Evolutionary conservation across 1,140 invertebrate genomes (phyloP), one percentile per base, ranked within the genome.

Genomic region (Diuraphis noxia): DNA sequence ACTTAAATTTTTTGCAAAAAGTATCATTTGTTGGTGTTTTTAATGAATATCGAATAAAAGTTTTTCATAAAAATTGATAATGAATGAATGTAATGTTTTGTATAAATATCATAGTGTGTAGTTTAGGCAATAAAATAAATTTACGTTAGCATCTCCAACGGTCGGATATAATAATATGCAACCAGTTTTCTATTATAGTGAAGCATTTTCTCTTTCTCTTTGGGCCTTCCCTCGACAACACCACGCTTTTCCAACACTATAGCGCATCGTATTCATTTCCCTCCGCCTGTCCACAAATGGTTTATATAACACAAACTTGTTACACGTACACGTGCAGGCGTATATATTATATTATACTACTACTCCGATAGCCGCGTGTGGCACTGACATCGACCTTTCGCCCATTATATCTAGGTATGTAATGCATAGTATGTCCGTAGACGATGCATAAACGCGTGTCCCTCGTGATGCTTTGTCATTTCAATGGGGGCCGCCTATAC

Each of bases 241-340:
- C 38, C 38, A 40, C 23, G 13, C 56, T 4, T 72, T n/a, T 72
- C 56, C 1, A n/a, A 25, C 13, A n/a, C 81, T 82, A n/a, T n/a
- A 17, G 40, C 13, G 40, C 30, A 84, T 13, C 3, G 23, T 81
- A 46, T 46, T 5, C 13, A 46, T 40, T 85, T 43, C 38, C n/a
- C 82, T 21, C 13, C 82, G 19, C 30, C 25, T 41, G 41, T n/a
- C 9, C 23, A 36, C 38, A 36, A 1, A 25, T 30, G 5, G 81
- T 23, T 85, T 85, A 85, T n/a, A 46, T 46, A 85, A 85, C n/a
- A 34, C 30, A 41, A 46, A 85, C 82, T 85, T 85, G 82, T 85
- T 40, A 25, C n/a, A 2, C 30, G 30, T 25, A 40, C 17, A 40
- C 40, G 30, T 41, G 81, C 30, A n/a, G 40, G 38, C 5, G 40